These are phyloP conservation scores for Globodera ellingtonae DNA, from an alignment of 1,140 invertebrate species.

Conservation along the genomic window DNA sequence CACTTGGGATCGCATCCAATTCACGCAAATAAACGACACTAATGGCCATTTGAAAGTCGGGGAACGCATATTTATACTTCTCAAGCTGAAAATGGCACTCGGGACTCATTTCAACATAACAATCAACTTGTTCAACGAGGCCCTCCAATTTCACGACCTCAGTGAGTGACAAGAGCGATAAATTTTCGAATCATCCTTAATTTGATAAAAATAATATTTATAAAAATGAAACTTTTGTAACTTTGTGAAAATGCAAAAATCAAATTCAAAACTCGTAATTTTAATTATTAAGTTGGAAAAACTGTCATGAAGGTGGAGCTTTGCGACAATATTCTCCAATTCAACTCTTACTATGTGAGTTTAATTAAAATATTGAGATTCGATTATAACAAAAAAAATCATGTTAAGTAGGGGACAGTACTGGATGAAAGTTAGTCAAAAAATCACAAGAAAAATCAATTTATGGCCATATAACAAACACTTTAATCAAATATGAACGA, in stretches of 20 bases:
- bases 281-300: neutral
- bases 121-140: slow-evolving; percentile 1
- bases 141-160: neutral
- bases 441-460: no score
- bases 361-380: neutral
- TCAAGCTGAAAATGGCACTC: neutral
- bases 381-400: no score
- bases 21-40: neutral
- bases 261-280: neutral
- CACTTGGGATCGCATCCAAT: neutral
- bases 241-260: neutral
- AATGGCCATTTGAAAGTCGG: neutral
- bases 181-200: no score
- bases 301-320: neutral
- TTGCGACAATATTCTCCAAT: neutral
- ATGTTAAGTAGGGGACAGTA: no score
- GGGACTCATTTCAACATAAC: neutral
- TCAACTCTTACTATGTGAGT: neutral
- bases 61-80: neutral
- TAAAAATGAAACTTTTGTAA: no score
- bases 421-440: no score
- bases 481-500: no score
- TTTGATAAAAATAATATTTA: no score
- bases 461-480: no score
- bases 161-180: neutral